Base-by-base conservation (phyloP, 2,797 vertebrate genomes). In the Clamator glandarius region DNA sequence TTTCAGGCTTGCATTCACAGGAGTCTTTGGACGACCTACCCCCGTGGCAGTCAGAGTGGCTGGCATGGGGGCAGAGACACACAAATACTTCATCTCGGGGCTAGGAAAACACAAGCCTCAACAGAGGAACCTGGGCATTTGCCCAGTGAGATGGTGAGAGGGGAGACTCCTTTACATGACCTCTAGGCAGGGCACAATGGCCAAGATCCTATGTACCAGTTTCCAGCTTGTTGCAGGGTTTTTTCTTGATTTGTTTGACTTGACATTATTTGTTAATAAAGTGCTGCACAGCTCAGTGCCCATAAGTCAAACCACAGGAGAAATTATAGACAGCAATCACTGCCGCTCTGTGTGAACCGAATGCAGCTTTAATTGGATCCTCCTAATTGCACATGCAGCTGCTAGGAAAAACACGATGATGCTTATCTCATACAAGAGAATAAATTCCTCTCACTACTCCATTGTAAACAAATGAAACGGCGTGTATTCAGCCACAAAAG, bases 321-420 rank as follows among this genome's bases (percentile, higher is more conserved):
- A 90, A 88, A 94, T 91, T 87, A 84, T 1, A 87, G 85, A 16
- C 85, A 91, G 85, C 89, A 93, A 68, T 92, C 79, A 67, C 92
- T 57, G 64, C 41, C 0, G 2, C 77, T 86, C 89, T 67, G 57
- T 67, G 62, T 86, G 90, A 91, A 58, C 69, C 31, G 59, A 92
- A 72, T 55, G 83, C 76, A 84, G 35, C 74, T 88, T 75, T 91
- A 94, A 94, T 93, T 94, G 91, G 80, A 83, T 66, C 55, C 69
- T 84, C 35, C 83, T 96, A 92, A 96, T 87, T 86, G 74, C 70
- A 83, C 59, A 46, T 82, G 80, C 83, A 87, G 89, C 90, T 94
- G 89, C 83, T 87, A 35, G 21, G 79, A 76, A 58, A 74, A 92
- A 84, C 59, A 69, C 12, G 67, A 54, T 54, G 87, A 42, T 82